phyloP scores from a whole-genome alignment of 2,888 invertebrate genomes.

The Eudasyphora cyanicolor region DNA sequence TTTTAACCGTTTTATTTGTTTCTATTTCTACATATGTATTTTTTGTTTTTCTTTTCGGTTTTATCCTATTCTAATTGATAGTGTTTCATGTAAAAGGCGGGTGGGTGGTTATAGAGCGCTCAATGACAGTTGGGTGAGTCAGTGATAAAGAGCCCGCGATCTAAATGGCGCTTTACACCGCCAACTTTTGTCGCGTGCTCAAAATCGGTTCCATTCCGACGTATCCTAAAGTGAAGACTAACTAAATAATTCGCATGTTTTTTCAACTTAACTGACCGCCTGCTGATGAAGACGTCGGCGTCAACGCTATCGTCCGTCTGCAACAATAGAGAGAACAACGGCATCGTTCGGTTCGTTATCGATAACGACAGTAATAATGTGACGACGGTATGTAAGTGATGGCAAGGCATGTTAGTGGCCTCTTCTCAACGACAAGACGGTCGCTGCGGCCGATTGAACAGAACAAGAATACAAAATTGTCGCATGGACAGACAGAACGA shows the following conservation, averaged over 20 bases:
- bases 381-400: background rate
- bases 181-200: slow-evolving; percentile 61
- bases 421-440: background rate
- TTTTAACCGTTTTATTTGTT: background rate
- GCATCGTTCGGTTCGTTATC: background rate
- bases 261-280: slow-evolving; percentile 23
- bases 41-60: background rate
- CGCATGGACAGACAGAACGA: background rate
- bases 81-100: background rate
- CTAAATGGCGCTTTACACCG: slow-evolving; percentile 57
- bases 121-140: background rate
- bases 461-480: background rate
- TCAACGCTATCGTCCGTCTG: background rate
- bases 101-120: background rate
- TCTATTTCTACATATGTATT: background rate
- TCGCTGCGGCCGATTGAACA: background rate
- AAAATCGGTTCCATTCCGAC: slow-evolving; percentile 60
- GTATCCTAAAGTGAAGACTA: slow-evolving; percentile 64
- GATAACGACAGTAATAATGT: background rate
- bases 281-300: background rate
- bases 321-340: background rate
- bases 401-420: background rate
- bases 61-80: background rate
- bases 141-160: slow-evolving; percentile 55
- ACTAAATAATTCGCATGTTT: slow-evolving; percentile 53